Conservation (phyloP, 2,113 vertebrate genomes). For the Plecturocebus donacophilus region DNA sequence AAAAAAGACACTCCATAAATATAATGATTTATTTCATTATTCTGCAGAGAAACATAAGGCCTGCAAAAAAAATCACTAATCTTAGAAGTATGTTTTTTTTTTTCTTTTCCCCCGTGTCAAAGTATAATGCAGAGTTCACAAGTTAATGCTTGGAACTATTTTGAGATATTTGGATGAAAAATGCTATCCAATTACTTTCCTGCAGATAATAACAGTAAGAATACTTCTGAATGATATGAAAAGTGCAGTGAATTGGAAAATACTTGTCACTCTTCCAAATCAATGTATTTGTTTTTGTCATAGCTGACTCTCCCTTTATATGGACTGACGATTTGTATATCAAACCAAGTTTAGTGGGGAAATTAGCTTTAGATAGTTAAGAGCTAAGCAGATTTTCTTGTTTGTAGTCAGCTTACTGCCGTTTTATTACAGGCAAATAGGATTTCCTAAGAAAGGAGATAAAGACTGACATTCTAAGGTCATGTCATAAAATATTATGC, state of each 20-base stretch:
- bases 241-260: background rate
- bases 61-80: background rate
- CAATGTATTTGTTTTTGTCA: background rate
- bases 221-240: background rate
- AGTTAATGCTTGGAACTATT: background rate
- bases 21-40: background rate
- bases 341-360: background rate
- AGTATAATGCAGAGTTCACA: background rate
- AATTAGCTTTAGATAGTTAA: background rate
- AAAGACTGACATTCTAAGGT: background rate
- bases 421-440: background rate
- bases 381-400: background rate
- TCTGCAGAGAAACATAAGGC: background rate
- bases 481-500: accelerated
- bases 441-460: background rate
- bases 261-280: background rate
- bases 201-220: background rate
- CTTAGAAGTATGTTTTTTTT: background rate
- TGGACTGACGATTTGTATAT: background rate
- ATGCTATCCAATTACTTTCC: background rate
- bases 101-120: background rate
- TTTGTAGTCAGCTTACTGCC: accelerated
- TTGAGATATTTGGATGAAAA: background rate
- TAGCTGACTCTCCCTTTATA: too few species aligned
- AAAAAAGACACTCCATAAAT: background rate